Evolutionary conservation across 2,113 vertebrate genomes (phyloP).

Genomic region (Rhizomys pruinosus): DNA sequence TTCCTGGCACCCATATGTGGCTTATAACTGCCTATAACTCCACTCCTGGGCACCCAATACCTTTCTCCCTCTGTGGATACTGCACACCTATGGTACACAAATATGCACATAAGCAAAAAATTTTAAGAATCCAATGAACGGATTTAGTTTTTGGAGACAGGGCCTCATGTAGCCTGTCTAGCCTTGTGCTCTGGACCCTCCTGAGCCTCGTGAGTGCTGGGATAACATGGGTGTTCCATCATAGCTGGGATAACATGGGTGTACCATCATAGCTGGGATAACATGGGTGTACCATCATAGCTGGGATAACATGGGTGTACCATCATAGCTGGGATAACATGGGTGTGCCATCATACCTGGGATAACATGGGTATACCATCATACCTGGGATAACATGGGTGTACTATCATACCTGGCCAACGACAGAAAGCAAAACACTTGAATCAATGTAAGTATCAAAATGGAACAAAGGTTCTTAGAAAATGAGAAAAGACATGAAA

Average conservation of each 20-base stretch:
- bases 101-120: too few species aligned
- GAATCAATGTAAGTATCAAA: constrained; percentile 29
- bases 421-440: background rate
- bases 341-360: background rate
- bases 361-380: background rate
- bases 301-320: too few species aligned
- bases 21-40: too few species aligned
- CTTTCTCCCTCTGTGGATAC: too few species aligned
- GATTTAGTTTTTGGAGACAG: background rate
- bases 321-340: background rate
- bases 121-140: too few species aligned
- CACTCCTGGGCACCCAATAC: too few species aligned
- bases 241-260: too few species aligned
- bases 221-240: background rate
- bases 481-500: constrained; percentile 50
- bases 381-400: too few species aligned
- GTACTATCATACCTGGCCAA: background rate
- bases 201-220: background rate
- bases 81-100: too few species aligned
- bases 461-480: constrained; percentile 25
- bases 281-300: background rate
- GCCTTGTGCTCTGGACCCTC: background rate
- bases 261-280: background rate
- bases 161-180: background rate
- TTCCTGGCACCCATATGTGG: too few species aligned